Conservation (phyloP, 2,888 invertebrate genomes). For the Drosophila prolongata region DNA sequence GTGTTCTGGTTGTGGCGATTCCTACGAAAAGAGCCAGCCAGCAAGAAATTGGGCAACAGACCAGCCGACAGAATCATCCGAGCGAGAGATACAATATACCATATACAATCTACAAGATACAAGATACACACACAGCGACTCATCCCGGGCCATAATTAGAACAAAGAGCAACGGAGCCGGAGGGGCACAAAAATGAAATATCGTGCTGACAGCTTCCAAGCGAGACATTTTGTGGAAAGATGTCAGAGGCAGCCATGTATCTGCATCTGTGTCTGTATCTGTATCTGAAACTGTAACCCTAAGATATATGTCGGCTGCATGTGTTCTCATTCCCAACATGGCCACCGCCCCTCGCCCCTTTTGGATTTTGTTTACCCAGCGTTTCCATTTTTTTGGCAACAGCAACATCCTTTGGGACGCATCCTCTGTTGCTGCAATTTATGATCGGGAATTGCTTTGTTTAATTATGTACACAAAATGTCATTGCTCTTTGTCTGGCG, state of each 20-base stretch:
- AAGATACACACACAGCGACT: slow-evolving; percentile 19
- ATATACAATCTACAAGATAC: slow-evolving; percentile 21
- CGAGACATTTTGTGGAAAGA: slow-evolving; percentile 65
- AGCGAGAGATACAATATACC: slow-evolving; percentile 36
- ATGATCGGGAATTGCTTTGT: slow-evolving; percentile 41
- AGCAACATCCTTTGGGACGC: slow-evolving; percentile 25
- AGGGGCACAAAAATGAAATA: slow-evolving; percentile 39
- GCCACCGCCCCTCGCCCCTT: slow-evolving; percentile 41
- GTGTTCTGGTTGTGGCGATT: slow-evolving; percentile 54
- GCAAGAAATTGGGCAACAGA: slow-evolving; percentile 45
- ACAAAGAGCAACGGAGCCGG: slow-evolving; percentile 50
- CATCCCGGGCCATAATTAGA: slow-evolving; percentile 60
- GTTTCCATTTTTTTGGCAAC: slow-evolving; percentile 20
- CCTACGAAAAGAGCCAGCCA: slow-evolving; percentile 44
- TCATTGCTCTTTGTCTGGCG: slow-evolving; percentile 33
- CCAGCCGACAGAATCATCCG: slow-evolving; percentile 34
- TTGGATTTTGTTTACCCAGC: slow-evolving; percentile 20
- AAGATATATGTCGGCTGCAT: slow-evolving; percentile 32
- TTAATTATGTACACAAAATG: slow-evolving; percentile 44
- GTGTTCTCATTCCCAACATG: slow-evolving; percentile 46
- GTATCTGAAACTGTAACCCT: slow-evolving; percentile 14
- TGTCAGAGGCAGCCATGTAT: slow-evolving; percentile 43
- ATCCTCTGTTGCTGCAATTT: slow-evolving; percentile 44
- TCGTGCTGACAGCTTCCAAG: slow-evolving; percentile 58
- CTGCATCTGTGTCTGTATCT: background rate